Evolutionary conservation across 1,140 invertebrate species (phyloP), one percentile per base, ranked within the genome.

Genomic region (Phortica variegata): DNA sequence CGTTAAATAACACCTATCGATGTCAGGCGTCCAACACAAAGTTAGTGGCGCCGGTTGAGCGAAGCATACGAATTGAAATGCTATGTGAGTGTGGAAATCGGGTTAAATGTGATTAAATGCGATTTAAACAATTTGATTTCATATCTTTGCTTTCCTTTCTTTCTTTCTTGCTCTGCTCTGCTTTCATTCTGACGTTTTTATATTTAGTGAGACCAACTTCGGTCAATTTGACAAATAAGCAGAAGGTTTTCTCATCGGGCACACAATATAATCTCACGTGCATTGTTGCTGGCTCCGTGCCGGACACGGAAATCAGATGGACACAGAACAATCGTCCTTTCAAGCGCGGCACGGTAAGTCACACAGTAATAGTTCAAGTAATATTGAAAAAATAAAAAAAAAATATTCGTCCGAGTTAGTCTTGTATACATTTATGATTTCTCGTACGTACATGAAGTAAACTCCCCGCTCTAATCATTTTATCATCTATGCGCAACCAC

Each of bases 1-100:
- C 92, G 47, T 81, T 91, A 34, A 90, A 91, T 71, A 87, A 87
- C 8, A 89, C 86, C 3, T 89, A 87, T 77, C 91, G 88, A 74
- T 93, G 91, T 74, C 85, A 87, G 68, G 91, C 90, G 1, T 85
- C 84, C 40, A 94, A 93, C 73, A 92, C 90, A 13, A 88, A 91
- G 61, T 83, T 92, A 19, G 89, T 88, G 65, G 83, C 85, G 56
- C 88, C 90, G 1, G 80, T 85, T 37, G 88, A 90, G 72, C 87
- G 87, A 69, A 86, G 83, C 45, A 85, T 89, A 54, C 78, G 88
- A 57, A 79, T 91, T 60, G 88, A 91, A 75, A 82, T 92, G 78
- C 83, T 89, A 61, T 77, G 89, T 91, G 76, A 87, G 87, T 87
- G 26, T 29, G 12, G 31, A n/a, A n/a, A n/a, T n/a, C n/a, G n/a